A percentile compares a stretch with the other conserved stretches of the same genome.
These are phyloP conservation scores for Aegithalos caudatus DNA, from an alignment of 2,113 vertebrate genomes.

Conservation along the genomic window DNA sequence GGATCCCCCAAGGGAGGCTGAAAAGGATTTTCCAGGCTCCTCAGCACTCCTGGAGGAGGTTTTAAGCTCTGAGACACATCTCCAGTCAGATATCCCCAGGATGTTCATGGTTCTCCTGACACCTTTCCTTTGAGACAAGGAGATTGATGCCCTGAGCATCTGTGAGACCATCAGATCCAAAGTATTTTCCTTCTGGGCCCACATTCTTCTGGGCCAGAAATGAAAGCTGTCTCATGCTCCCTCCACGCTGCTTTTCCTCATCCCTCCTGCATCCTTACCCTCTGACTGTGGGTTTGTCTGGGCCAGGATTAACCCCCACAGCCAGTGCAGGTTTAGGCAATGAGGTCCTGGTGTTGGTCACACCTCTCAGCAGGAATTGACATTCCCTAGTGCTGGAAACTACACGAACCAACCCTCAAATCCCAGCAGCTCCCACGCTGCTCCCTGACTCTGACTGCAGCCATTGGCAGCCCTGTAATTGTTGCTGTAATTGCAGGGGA, in stretches of 20 bases:
- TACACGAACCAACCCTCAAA: background rate
- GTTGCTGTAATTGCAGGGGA: conserved; percentile 22
- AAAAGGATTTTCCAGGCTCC: background rate
- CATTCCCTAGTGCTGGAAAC: background rate
- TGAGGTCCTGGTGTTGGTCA: background rate
- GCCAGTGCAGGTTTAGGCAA: background rate
- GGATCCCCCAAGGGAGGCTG: background rate
- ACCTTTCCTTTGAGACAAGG: background rate
- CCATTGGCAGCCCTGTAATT: background rate
- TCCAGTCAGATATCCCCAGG: background rate
- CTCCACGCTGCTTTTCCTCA: background rate
- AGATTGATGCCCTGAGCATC: background rate
- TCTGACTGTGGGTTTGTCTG: background rate
- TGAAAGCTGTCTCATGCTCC: background rate
- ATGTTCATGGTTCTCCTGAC: background rate
- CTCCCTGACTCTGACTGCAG: background rate
- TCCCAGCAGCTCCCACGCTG: background rate
- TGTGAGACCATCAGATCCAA: background rate
- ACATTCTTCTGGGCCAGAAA: background rate
- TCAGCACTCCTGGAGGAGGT: background rate
- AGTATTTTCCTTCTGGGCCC: background rate
- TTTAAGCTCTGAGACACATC: background rate
- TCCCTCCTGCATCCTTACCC: background rate
- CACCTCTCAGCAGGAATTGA: background rate
- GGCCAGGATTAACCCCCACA: background rate